Evolutionary conservation across 2,113 vertebrate genomes (phyloP).

Genomic region (Callorhinus ursinus): DNA sequence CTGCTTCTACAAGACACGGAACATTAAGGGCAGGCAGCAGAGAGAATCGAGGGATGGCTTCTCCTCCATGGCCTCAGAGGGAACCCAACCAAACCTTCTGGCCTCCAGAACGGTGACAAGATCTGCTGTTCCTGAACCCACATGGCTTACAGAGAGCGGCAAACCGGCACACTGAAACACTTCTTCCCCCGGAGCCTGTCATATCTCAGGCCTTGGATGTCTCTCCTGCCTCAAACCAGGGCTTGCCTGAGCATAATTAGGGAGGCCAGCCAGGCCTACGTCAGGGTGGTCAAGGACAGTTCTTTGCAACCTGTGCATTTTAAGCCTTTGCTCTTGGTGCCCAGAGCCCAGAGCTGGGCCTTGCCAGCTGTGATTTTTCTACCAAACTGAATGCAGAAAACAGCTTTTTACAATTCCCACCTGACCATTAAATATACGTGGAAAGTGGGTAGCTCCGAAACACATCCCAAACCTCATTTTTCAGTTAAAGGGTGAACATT

Average conservation of each 20-base stretch:
- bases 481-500: neutral
- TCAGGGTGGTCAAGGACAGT: no score
- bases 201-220: neutral
- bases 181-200: neutral
- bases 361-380: neutral
- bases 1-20: neutral
- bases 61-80: neutral
- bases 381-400: neutral
- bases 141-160: fast-evolving
- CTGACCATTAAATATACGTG: neutral
- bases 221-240: neutral
- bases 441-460: neutral
- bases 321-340: neutral
- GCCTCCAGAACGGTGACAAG: neutral
- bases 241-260: no score
- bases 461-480: neutral
- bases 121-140: neutral
- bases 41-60: fast-evolving
- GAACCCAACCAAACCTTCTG: neutral
- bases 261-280: neutral
- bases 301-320: neutral
- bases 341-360: neutral
- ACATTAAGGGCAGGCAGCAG: fast-evolving
- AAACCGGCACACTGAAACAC: fast-evolving
- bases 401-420: neutral